Conservation (phyloP, 2,888 invertebrate species). For the Minunthozetes semirufus region DNA sequence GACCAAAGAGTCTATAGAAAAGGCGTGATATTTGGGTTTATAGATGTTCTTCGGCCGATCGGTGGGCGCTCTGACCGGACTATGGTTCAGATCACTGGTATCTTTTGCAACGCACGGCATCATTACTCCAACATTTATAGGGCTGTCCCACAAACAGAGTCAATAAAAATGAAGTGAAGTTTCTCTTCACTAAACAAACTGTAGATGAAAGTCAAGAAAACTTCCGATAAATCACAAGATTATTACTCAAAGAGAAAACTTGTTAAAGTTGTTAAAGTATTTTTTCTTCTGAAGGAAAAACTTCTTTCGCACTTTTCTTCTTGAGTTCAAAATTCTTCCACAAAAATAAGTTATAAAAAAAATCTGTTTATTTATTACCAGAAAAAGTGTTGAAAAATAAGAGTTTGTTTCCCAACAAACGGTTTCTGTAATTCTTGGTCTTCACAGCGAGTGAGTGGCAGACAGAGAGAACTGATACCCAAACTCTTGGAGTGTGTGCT, state of each 20-base stretch:
- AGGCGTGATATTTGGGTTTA: constrained; percentile 29
- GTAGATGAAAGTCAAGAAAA: too few species aligned
- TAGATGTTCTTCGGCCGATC: constrained; percentile 8
- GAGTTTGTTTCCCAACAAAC: too few species aligned
- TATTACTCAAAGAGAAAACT: too few species aligned
- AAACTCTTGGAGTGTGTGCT: too few species aligned
- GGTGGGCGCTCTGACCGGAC: background rate
- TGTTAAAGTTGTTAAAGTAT: too few species aligned
- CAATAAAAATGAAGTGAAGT: background rate
- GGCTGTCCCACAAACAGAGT: too few species aligned
- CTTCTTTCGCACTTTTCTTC: background rate
- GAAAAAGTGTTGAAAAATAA: too few species aligned
- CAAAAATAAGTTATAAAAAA: background rate
- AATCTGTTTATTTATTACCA: background rate
- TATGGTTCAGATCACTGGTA: background rate
- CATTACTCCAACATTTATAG: constrained; percentile 2
- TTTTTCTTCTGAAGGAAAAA: too few species aligned
- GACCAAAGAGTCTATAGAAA: constrained; percentile 24
- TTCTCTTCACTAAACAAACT: background rate
- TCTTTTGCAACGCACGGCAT: constrained; percentile 27
- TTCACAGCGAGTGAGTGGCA: too few species aligned
- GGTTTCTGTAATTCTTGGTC: too few species aligned
- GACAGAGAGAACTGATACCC: too few species aligned
- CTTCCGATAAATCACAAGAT: too few species aligned
- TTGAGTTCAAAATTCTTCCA: background rate